phyloP scores from a whole-genome alignment of 2,113 vertebrate species.

The Ivindomyrus marchei region DNA sequence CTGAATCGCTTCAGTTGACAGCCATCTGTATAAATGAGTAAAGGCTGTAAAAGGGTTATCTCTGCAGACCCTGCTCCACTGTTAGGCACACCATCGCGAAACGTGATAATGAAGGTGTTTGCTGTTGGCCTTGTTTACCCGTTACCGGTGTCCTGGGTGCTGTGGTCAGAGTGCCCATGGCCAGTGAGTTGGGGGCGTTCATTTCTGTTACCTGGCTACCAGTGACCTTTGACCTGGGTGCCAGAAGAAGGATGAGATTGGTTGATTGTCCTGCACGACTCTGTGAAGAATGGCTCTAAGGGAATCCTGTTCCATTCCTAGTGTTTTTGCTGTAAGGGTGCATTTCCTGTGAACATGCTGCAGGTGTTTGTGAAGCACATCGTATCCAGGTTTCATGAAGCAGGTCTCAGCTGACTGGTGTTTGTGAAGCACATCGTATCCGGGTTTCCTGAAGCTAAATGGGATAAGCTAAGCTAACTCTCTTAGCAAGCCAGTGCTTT shows the following conservation, averaged over 20 bases:
- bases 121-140: not conserved
- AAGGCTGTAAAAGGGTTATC: not conserved
- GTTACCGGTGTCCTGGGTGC: not conserved
- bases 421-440: not conserved
- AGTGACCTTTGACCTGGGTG: not conserved
- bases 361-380: not conserved
- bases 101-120: not conserved
- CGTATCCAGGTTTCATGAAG: not conserved
- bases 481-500: not conserved
- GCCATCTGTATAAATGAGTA: not conserved
- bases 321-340: not conserved
- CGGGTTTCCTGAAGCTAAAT: not conserved
- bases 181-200: not conserved
- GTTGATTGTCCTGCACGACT: not conserved
- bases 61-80: not conserved
- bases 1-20: not conserved
- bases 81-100: not conserved
- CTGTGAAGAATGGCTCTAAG: not conserved
- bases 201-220: not conserved
- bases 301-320: not conserved
- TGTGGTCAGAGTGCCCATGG: not conserved
- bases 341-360: not conserved
- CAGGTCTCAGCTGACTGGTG: not conserved
- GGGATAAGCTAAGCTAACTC: not conserved
- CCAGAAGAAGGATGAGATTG: not conserved